Evolutionary conservation across 1,140 invertebrate species (phyloP), one percentile per base, ranked within the genome.

Genomic region (Orius insidiosus): DNA sequence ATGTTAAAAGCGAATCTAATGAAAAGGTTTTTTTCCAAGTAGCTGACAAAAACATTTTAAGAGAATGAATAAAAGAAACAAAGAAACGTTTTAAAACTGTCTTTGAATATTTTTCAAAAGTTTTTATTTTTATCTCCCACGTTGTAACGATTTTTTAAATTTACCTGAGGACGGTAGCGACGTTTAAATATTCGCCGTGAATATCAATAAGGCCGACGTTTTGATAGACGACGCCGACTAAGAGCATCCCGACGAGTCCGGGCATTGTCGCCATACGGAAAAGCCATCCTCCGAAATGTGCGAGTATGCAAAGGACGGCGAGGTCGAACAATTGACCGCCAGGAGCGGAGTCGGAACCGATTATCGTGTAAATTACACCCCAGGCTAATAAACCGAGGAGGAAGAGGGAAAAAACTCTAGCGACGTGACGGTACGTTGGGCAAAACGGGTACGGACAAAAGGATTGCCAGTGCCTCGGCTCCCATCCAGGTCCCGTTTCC

Each of bases 171-270:
- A 76, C 72, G 15, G 70, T 67, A 8, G 75, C 66, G 5, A 84
- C 71, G 33, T 65, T 57, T 15, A 61, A 54, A 58, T 78, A 82
- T 18, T 65, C 62, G 1, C 69, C 68, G 47, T 76, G 71, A 55
- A 85, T 75, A 55, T 74, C 61, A 14, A 85, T 71, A 54, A 79
- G 69, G n/a, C 76, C 77, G 9, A 81, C 61, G 60, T 89, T 89
- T 58, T 80, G 75, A 56, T 86, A 69, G 9, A 85, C 52, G 30
- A 89, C 74, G 46, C 85, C 86, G 15, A 80, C 76, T 47, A 85
- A 56, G 7, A 90, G 69, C 83, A 88, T 89, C 10, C 86, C 86
- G 53, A 88, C 78, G 0, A 95, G 67, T 1, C 85, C 74, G 5
- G 89, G 89, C 48, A 94, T 63, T 2, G 76, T 79, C n/a, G 81